These are phyloP conservation scores for Caenorhabditis sp. DNA, from an alignment of 2,888 invertebrate genomes.

Conservation along the genomic window DNA sequence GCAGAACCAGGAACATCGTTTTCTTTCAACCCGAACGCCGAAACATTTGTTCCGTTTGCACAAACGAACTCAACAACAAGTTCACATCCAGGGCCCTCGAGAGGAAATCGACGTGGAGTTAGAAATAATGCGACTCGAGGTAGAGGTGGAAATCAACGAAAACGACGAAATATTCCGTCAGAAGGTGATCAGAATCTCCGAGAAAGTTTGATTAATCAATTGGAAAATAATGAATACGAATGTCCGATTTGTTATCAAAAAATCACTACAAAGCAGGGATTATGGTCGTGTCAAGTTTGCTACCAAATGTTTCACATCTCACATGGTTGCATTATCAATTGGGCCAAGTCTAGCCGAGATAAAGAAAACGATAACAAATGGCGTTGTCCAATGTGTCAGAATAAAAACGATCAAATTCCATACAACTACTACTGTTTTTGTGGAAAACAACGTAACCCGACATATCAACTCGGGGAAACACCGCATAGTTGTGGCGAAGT, in stretches of 20 bases:
- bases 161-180: neutral
- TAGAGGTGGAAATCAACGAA: neutral
- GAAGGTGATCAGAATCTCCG: constrained; percentile 3
- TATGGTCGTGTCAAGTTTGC: constrained; percentile 91
- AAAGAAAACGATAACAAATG: constrained; percentile 74
- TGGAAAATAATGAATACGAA: constrained; percentile 84
- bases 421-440: constrained; percentile 89
- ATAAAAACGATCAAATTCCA: constrained; percentile 78
- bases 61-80: too few relatives aligned
- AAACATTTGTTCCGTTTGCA: constrained; percentile 15
- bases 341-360: constrained; percentile 77
- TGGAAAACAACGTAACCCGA: constrained; percentile 81
- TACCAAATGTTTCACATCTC: constrained; percentile 89
- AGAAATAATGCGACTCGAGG: neutral
- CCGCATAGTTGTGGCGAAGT: constrained; percentile 91
- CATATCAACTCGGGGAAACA: constrained; percentile 76
- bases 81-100: neutral
- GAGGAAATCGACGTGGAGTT: constrained; percentile 3
- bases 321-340: constrained; percentile 81
- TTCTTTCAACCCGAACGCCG: constrained; percentile 36
- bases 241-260: constrained; percentile 93
- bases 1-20: neutral
- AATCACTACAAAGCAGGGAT: constrained; percentile 80
- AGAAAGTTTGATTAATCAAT: constrained; percentile 79
- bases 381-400: constrained; percentile 96